Evolutionary conservation across 1,140 invertebrate species (phyloP).

Genomic region (Triops longicaudatus): DNA sequence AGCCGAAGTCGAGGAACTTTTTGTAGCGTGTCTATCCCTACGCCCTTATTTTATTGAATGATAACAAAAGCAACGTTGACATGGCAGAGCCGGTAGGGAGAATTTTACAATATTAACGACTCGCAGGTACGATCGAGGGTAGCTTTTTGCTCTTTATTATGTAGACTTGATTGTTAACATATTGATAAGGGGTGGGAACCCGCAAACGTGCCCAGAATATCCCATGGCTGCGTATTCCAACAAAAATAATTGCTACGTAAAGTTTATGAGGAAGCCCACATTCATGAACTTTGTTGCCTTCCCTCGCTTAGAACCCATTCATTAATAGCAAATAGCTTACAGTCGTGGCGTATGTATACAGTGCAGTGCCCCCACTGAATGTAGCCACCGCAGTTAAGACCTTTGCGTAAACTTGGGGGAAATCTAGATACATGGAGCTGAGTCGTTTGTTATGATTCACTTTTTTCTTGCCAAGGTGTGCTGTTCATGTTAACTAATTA

Average conservation of each 20-base stretch:
- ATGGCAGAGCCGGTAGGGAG: background rate
- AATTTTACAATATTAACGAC: constrained; percentile 13
- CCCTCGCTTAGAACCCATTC: background rate
- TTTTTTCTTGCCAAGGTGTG: background rate
- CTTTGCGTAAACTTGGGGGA: no score
- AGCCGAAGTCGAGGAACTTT: background rate
- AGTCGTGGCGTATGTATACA: background rate
- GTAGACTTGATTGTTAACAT: background rate
- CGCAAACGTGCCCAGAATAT: background rate
- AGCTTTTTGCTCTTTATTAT: background rate
- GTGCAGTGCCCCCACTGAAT: background rate
- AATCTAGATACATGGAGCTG: background rate
- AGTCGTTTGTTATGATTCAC: constrained; percentile 7
- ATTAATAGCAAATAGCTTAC: background rate
- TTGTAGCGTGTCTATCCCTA: background rate
- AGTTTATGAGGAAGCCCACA: background rate
- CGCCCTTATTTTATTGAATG: background rate
- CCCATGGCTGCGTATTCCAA: background rate
- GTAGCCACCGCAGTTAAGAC: no score
- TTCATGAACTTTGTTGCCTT: background rate
- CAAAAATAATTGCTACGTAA: background rate
- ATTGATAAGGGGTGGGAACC: constrained; percentile 10
- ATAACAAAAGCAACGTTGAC: background rate
- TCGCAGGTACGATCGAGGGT: background rate
- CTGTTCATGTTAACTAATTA: background rate